Base-by-base conservation (phyloP, 2,888 invertebrate species). In the Chrysotoxum bicinctum region DNA sequence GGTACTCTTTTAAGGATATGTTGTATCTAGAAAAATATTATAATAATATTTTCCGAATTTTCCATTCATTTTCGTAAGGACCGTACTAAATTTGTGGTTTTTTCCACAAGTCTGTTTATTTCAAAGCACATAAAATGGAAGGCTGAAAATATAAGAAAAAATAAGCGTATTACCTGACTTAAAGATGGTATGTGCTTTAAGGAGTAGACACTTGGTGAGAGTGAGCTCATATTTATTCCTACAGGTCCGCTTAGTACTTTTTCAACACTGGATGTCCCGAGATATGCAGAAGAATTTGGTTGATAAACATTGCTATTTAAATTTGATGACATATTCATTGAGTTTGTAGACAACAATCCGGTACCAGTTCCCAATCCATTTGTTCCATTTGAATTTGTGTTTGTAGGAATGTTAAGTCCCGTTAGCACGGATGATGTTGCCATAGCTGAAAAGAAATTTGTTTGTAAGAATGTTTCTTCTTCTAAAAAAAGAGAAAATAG, bases 301-400 rank as follows among this genome's bases (percentile, higher is more conserved):
- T 91, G 91, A 88, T 95, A 92, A 81, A 94, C 95, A 92, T 95
- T 95, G 89, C 94, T 95, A 88, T 95, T 95, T 87, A 95, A 94
- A 90, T 95, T 95, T 87, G 94, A 93, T 89, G 95, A 94, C 90
- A 95, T 93, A 88, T 91, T 90, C 83, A 91, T 89, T 87, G 91
- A 90, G 87, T 91, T 91, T 88, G 90, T 89, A 89, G 90, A 80
- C 74, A 30, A 19, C 16, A 84, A 30, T 40, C 85, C 87, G 89
- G 94, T 94, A 92, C 92, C 87, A 58, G 90, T 45, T 66, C 37
- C 82, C 50, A 76, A 81, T 40, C 73, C 78, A 50, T 73, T 50
- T 70, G 45, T 54, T 37, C 52, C 69, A 77, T 60, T 58, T 35
- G 77, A 74, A 45, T 72, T 76, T 40, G 80, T 70, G 40, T 74